Evolutionary conservation across 2,888 invertebrate species (phyloP), one percentile per base, ranked within the genome.

Genomic region (Tetragonisca angustula): DNA sequence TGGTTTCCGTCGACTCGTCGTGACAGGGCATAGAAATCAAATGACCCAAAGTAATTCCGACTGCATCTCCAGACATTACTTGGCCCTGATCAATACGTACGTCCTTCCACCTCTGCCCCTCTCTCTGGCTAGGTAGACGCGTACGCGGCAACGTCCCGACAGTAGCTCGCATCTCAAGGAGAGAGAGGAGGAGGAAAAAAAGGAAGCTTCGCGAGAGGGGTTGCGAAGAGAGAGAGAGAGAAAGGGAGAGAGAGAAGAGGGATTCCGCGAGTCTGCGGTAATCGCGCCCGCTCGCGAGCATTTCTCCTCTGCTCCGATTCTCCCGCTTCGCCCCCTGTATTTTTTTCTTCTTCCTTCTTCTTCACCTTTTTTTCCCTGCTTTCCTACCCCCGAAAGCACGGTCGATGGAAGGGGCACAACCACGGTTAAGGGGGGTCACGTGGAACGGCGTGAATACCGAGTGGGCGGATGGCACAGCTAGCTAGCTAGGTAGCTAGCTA

Each of bases 221-320:
- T 6, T 24, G 61, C 43, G 2, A 43, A 27, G 19, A 24, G 17
- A 67, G 74, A 67, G 62, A 49, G 49, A n/a, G 65, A 62, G 61
- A 59, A 69, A 56, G 80, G 72, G 62, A 49, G 49, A n/a, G 65
- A 62, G 61, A 59, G 72, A 56, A 82, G 83, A 82, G 79, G 88
- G 82, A 86, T 89, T 88, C 83, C 82, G 89, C 88, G 89, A 88
- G 89, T 87, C 88, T 88, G 89, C 87, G 88, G 88, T 89, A 89
- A 89, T 89, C 89, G 89, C 84, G 79, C 88, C 84, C 84, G 75
- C 84, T 89, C 84, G 82, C 83, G 84, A 89, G 70, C 74, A 27
- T 43, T 80, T 73, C 85, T 76, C 81, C 74, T 68, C 86, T 76
- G 74, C 67, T 76, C 70, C 49, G 36, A 64, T 62, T 36, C 74